Base-by-base conservation (phyloP, 2,113 vertebrate genomes). In the Salvator merianae region DNA sequence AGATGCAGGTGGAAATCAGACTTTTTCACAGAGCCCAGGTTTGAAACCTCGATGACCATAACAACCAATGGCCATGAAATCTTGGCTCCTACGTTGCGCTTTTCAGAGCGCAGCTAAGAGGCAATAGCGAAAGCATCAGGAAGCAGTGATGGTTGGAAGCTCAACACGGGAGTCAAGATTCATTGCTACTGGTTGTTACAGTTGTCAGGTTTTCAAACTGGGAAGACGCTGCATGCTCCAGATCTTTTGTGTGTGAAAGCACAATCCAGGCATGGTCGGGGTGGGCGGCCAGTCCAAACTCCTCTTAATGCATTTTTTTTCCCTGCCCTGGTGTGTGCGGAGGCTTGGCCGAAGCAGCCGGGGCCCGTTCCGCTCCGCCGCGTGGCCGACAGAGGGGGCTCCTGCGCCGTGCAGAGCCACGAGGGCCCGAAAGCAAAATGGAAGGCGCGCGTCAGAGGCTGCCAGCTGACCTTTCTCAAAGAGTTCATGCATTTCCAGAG, bases 391-490 rank as follows among this genome's bases (percentile, higher is more conserved):
- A 97, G 96, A 97, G 96, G 96, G 96, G 91, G 94, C 96, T 94
- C 93, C 90, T 92, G 88, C 90, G 92, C 93, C 93, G 70, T 83
- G 85, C 93, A 87, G 86, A 77, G 79, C 71, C 0, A 0, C 43
- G 4, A 4, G 0, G 87, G 91, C 77, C 83, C 28, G 70, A 81
- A 83, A 92, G 91, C 88, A 59, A 85, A 85, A 62, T 40, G 50
- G 84, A 90, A n/a, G 84, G 87, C 80, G 75, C 77, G 84, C 83
- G 79, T 89, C 7, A 3, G 28, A 81, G 87, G 90, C 88, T 89
- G 95, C 96, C 96, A 95, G 94, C 94, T 97, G 96, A 96, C 96
- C 96, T 96, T 96, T 95, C 94, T 96, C 95, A 93, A 96, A 91
- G 93, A 94, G 94, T 95, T 96, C 95, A 95, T 91, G 88, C 88